These are phyloP conservation scores for Tiliacea aurago DNA, from an alignment of 2,888 invertebrate species.

Conservation along the genomic window DNA sequence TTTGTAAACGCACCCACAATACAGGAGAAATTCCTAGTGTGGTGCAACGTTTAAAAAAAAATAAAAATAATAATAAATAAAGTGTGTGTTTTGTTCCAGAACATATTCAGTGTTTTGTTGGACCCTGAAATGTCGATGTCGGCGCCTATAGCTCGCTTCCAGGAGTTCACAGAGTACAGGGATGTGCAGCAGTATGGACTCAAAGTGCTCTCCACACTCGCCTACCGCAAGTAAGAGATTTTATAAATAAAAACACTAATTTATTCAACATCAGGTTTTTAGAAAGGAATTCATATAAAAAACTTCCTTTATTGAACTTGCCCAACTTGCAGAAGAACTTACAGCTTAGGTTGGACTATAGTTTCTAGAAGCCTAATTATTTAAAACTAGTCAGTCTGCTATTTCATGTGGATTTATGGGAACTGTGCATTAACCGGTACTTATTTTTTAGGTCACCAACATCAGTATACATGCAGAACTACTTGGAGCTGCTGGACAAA, in stretches of 20 bases:
- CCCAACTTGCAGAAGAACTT: no score
- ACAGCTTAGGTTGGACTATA: no score
- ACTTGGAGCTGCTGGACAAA: constrained; percentile 91
- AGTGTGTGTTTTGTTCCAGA: constrained; percentile 84
- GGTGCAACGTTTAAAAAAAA: no score
- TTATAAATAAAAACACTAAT: background rate
- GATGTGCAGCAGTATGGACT: constrained; percentile 95
- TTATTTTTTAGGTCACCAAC: constrained; percentile 84
- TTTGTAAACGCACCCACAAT: no score
- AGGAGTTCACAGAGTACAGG: constrained; percentile 93
- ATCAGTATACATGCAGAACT: constrained; percentile 91
- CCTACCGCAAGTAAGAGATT: constrained; percentile 82
- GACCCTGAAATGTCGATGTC: constrained; percentile 91
- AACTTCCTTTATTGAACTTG: background rate
- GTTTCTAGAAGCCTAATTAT: no score
- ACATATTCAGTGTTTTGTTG: constrained; percentile 92
- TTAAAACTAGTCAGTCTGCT: no score
- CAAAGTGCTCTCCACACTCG: constrained; percentile 82
- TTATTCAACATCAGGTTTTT: background rate
- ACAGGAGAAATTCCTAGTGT: no score
- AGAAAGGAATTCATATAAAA: background rate
- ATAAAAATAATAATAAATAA: no score
- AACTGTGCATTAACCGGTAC: background rate
- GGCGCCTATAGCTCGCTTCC: constrained; percentile 92
- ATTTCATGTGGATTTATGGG: no score